Conservation (phyloP, 2,888 invertebrate genomes). For the Apomyelois bistriatella region DNA sequence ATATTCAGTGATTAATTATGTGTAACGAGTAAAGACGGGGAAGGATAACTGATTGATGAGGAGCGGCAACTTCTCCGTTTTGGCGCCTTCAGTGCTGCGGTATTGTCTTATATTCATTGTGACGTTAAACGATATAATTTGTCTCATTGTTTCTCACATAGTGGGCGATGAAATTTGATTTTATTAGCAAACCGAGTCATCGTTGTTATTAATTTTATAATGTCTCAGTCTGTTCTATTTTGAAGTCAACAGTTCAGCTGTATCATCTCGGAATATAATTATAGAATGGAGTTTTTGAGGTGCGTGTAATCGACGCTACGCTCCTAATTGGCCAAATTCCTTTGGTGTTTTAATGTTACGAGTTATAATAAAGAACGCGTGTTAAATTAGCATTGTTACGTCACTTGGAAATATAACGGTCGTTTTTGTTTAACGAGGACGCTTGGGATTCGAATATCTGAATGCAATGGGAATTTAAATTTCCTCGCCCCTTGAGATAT, state of each 20-base stretch:
- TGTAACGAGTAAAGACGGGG: slow-evolving; percentile 60
- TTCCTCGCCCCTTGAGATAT: slow-evolving; percentile 9
- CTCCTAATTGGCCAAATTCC: slow-evolving; percentile 14
- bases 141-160: slow-evolving; percentile 61
- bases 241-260: slow-evolving; percentile 38
- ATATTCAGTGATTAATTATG: slow-evolving; percentile 76
- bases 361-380: slow-evolving; percentile 13
- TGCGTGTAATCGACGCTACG: slow-evolving; percentile 10
- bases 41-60: slow-evolving; percentile 72
- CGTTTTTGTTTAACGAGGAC: slow-evolving; percentile 11
- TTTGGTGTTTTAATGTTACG: slow-evolving; percentile 7
- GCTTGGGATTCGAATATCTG: slow-evolving; percentile 9
- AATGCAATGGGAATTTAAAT: slow-evolving; percentile 13
- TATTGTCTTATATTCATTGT: slow-evolving; percentile 73
- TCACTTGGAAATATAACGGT: slow-evolving; percentile 13
- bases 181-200: slow-evolving; percentile 65
- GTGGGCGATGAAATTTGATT: slow-evolving; percentile 66
- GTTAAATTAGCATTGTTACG: slow-evolving; percentile 9
- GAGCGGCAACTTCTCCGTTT: slow-evolving; percentile 52
- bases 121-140: slow-evolving; percentile 68
- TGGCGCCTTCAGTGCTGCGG: slow-evolving; percentile 42
- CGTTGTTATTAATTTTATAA: slow-evolving; percentile 70
- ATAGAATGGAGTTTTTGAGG: slow-evolving; percentile 20
- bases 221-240: slow-evolving; percentile 52
- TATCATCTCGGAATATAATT: slow-evolving; percentile 46